phyloP scores from a whole-genome alignment of 35 echinoderm and acorn worm genomes.

The Stichopus chloronotus region DNA sequence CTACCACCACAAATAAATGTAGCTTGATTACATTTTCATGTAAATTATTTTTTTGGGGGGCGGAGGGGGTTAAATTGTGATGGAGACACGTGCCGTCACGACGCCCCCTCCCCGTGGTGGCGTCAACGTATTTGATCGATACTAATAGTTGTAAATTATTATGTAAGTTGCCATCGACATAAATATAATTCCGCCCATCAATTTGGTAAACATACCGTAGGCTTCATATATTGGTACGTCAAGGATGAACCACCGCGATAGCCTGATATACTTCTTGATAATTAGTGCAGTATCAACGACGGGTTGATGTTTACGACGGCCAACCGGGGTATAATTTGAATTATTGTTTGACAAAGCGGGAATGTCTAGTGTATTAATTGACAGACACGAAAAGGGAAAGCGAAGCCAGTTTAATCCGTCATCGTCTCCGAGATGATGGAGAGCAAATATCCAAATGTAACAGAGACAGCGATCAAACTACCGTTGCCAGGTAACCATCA shows the following conservation, averaged over 20 bases:
- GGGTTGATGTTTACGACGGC: not conserved
- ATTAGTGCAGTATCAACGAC: not conserved
- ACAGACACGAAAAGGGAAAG: not conserved
- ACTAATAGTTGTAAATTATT: no score
- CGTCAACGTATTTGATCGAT: no score
- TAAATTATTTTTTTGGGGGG: no score
- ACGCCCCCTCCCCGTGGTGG: no score
- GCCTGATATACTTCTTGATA: not conserved
- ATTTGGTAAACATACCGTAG: no score
- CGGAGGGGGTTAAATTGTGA: no score
- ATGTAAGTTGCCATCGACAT: no score
- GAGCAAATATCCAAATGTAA: not conserved
- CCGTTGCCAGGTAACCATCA: not conserved
- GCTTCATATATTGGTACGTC: no score
- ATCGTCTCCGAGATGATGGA: not conserved
- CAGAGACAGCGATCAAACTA: not conserved
- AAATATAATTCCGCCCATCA: no score
- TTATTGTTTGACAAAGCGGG: not conserved
- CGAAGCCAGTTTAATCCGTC: not conserved
- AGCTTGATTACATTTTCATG: no score
- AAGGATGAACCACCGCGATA: not conserved
- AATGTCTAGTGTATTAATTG: not conserved
- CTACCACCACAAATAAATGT: no score
- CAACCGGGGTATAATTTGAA: not conserved
- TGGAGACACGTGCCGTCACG: no score